These are phyloP conservation scores for Pholis gunnellus DNA, from an alignment of 2,113 vertebrate genomes.

Conservation along the genomic window DNA sequence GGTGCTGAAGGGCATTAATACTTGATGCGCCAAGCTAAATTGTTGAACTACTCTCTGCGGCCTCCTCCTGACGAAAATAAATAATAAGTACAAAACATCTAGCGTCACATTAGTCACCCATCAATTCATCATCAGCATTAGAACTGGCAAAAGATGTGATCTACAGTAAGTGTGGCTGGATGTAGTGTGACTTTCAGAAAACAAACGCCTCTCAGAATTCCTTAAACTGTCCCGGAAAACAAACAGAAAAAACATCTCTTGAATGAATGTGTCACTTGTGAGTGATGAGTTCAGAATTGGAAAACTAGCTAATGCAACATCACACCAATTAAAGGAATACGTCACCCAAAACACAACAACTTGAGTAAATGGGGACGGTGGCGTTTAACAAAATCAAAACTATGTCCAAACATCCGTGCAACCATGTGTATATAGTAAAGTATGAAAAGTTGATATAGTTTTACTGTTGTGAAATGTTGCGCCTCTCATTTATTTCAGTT, in stretches of 20 bases:
- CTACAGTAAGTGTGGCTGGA: neutral
- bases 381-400: no score
- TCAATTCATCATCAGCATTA: slow-evolving; percentile 9
- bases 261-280: neutral
- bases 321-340: neutral
- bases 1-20: slow-evolving; percentile 9
- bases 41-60: neutral
- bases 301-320: neutral
- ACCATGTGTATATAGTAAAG: no score
- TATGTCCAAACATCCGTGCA: no score
- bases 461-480: no score
- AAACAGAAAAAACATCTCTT: neutral
- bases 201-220: neutral
- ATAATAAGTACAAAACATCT: neutral
- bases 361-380: no score
- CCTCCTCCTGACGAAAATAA: slow-evolving; percentile 17
- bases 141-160: slow-evolving; percentile 8
- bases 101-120: slow-evolving; percentile 4
- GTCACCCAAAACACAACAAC: no score
- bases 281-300: neutral
- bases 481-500: no score
- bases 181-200: neutral
- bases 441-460: no score
- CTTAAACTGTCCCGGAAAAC: slow-evolving; percentile 9
- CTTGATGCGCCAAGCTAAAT: slow-evolving; percentile 8